These are phyloP conservation scores for Anthophora plumipes DNA, from an alignment of 2,888 invertebrate genomes.

Conservation along the genomic window DNA sequence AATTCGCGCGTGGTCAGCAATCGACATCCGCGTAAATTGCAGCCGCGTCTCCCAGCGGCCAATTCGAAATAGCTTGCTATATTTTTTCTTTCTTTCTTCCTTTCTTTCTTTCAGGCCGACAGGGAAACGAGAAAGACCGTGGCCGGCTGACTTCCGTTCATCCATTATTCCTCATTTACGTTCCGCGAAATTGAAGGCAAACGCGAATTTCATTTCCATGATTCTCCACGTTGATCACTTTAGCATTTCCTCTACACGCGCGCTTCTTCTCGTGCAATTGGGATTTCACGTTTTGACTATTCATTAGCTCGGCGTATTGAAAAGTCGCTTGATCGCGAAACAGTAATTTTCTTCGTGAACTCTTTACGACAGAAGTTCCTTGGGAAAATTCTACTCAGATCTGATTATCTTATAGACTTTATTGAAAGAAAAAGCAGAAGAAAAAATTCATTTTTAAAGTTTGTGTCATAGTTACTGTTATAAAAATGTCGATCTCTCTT, in stretches of 20 bases:
- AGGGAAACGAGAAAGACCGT: conserved; percentile 23
- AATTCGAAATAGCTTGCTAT: not conserved
- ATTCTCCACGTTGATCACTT: conserved; percentile 1
- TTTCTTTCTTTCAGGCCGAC: conserved; percentile 7
- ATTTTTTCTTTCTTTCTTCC: too few species aligned
- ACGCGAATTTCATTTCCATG: conserved; percentile 40
- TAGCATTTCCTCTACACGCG: not conserved
- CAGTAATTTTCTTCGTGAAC: not conserved
- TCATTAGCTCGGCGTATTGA: not conserved
- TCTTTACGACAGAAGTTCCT: not conserved
- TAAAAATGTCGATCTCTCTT: too few species aligned
- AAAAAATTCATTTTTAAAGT: too few species aligned
- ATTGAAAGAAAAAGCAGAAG: too few species aligned
- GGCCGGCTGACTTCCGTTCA: not conserved
- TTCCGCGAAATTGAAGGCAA: conserved; percentile 25
- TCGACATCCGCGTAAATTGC: conserved; percentile 25
- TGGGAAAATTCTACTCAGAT: too few species aligned
- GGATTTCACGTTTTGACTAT: not conserved
- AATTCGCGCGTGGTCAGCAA: conserved; percentile 22
- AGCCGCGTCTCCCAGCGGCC: not conserved
- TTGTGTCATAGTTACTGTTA: too few species aligned
- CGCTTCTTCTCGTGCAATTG: not conserved
- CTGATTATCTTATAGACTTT: too few species aligned
- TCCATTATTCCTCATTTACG: conserved; percentile 51
- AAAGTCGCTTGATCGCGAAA: too few species aligned